Evolutionary conservation across 2,797 vertebrate species (phyloP).

Genomic region (Peromyscus attwateri): DNA sequence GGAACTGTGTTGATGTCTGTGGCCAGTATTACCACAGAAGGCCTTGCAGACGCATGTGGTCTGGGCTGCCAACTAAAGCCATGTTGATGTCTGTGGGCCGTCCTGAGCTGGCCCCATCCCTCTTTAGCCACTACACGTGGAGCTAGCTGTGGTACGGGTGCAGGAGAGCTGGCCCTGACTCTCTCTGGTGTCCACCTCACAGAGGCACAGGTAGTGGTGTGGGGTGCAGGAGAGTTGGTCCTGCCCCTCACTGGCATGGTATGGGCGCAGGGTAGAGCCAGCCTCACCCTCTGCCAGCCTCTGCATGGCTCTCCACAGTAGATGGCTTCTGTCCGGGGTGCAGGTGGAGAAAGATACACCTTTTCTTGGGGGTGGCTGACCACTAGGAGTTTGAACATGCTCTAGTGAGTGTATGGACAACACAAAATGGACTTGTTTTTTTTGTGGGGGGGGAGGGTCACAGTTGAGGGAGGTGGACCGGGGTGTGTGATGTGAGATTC

Average conservation of each 20-base stretch:
- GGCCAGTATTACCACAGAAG: background rate
- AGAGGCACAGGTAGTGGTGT: background rate
- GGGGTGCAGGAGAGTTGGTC: background rate
- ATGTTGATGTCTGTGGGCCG: background rate
- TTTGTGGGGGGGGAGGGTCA: background rate
- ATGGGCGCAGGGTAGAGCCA: background rate
- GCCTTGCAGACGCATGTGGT: background rate
- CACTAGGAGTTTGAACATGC: background rate
- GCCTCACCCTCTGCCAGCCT: background rate
- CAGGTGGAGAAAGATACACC: background rate
- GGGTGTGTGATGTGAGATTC: background rate
- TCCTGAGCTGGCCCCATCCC: background rate
- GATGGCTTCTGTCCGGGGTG: background rate
- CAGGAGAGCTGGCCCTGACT: too few relatives aligned
- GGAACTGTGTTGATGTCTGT: background rate
- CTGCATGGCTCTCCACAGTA: background rate
- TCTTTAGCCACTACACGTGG: background rate
- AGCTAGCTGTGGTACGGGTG: background rate
- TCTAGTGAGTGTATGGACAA: background rate
- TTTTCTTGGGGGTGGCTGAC: background rate
- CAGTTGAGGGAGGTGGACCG: background rate
- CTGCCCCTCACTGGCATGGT: background rate
- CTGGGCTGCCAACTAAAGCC: background rate
- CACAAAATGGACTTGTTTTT: background rate
- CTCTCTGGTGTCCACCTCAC: background rate